Evolutionary conservation across 2,113 vertebrate genomes (phyloP).

Genomic region (Sialia sialis): DNA sequence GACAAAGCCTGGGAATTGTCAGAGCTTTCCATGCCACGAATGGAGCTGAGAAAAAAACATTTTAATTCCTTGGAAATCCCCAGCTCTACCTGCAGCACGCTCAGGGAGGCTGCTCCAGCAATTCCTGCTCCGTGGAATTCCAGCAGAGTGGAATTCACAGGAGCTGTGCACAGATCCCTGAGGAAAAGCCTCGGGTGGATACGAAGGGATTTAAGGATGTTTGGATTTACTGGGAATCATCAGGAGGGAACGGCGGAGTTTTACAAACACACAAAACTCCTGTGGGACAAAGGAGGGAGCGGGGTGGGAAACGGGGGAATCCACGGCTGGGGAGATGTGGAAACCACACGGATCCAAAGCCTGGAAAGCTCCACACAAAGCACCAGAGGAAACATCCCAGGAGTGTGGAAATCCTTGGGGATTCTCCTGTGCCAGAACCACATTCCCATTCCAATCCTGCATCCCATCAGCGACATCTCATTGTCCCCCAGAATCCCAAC

Average conservation of each 20-base stretch:
- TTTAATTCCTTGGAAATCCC: neutral
- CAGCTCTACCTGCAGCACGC: neutral
- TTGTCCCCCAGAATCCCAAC: neutral
- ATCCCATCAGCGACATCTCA: fast-evolving
- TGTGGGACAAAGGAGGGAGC: neutral
- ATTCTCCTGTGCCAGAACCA: fast-evolving
- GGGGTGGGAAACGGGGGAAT: neutral
- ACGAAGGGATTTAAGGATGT: neutral
- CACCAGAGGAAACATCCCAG: neutral
- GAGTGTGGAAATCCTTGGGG: neutral
- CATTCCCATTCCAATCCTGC: neutral
- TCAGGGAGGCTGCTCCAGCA: neutral
- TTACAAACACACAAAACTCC: neutral
- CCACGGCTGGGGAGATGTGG: neutral
- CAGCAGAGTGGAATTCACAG: neutral
- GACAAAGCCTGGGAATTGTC: neutral
- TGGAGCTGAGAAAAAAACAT: neutral
- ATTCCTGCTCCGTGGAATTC: neutral
- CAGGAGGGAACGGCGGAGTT: fast-evolving
- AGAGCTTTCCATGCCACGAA: fast-evolving
- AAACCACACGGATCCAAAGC: neutral
- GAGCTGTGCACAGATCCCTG: neutral
- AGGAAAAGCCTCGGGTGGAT: neutral
- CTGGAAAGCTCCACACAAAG: neutral
- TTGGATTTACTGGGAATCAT: neutral